These are phyloP conservation scores for Tinea trinotella DNA, from an alignment of 2,888 invertebrate genomes.

Conservation along the genomic window DNA sequence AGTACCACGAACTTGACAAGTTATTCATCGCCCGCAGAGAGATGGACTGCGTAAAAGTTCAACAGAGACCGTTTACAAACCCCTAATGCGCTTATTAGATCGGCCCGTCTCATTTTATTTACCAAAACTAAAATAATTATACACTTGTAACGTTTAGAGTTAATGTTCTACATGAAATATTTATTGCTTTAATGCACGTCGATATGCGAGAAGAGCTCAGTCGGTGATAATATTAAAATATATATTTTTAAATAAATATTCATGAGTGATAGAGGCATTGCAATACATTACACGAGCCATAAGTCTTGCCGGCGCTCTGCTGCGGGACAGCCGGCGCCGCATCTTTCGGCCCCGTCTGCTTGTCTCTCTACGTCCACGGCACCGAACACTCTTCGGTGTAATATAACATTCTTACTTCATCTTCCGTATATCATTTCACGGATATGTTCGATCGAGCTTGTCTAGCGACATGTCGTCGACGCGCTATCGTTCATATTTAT, in stretches of 20 bases:
- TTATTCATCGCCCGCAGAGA: conserved; percentile 45
- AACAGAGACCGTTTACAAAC: conserved; percentile 39
- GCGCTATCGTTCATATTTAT: conserved; percentile 58
- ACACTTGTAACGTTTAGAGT: conserved; percentile 39
- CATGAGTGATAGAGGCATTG: conserved; percentile 68
- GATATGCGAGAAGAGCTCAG: conserved; percentile 31
- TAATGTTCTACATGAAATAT: conserved; percentile 52
- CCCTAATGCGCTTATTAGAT: conserved; percentile 52
- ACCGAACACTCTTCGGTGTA: conserved; percentile 22
- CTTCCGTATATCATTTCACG: conserved; percentile 41
- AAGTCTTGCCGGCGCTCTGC: conserved; percentile 62
- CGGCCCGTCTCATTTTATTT: conserved; percentile 46
- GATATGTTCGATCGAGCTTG: conserved; percentile 32
- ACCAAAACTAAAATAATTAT: conserved; percentile 55
- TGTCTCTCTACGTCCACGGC: conserved; percentile 23
- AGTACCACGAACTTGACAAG: conserved; percentile 22
- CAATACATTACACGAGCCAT: conserved; percentile 61
- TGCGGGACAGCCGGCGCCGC: conserved; percentile 26
- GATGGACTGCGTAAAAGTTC: conserved; percentile 21
- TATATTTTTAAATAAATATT: conserved; percentile 65
- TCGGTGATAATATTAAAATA: conserved; percentile 47
- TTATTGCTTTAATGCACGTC: conserved; percentile 51
- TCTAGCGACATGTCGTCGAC: conserved; percentile 48
- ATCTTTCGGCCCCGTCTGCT: conserved; percentile 17
- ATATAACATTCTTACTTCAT: conserved; percentile 20